Base-by-base conservation (phyloP, 2,888 invertebrate species). In the Platycheirus rosarum region DNA sequence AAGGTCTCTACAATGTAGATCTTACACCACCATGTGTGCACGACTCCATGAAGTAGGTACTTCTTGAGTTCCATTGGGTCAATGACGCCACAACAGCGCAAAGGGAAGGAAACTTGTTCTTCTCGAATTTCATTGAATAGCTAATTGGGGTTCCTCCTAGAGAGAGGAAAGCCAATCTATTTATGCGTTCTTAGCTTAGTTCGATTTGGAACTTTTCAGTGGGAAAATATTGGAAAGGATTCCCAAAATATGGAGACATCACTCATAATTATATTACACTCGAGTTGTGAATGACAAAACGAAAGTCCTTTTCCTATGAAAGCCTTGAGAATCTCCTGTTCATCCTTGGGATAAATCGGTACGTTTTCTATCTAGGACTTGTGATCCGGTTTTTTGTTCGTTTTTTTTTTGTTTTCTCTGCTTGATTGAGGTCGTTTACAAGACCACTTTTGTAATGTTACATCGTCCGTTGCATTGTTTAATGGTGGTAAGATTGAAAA, bases 381-480 rank as follows among this genome's bases (percentile, higher is more conserved):
- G 40, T 32, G 53, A 76, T 62, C 71, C 80, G 66, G 80, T 76
- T 74, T 14, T 76, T 37, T n/a, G n/a, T n/a, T n/a, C n/a, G n/a
- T n/a, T n/a, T n/a, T n/a, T 35, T 20, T 20, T n/a, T 46, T 11
- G 9, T 26, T 8, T 26, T 60, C 29, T 60, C 44, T 44, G 42
- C 14, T 23, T 60, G 32, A 66, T 71, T 80, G 29, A 37, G 49
- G 37, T 44, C 26, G 70, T 37, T 77, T 77, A 82, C 76, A 76
- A 44, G 53, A 76, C 80, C 76, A 60, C 76, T 48, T 71, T 68
- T 71, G 70, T 82, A 76, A 76, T 53, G 14, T 82, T 82, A 82
- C 80, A 82, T 55, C 48, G 29, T 16, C 63, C 42, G 20, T 48
- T 13, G 32, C 53, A 63, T 74, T 71, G 70, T 65, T 51, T 55